Evolutionary conservation across 2,888 invertebrate species (phyloP), one percentile per base, ranked within the genome.

Genomic region (Aphodius sticticus): DNA sequence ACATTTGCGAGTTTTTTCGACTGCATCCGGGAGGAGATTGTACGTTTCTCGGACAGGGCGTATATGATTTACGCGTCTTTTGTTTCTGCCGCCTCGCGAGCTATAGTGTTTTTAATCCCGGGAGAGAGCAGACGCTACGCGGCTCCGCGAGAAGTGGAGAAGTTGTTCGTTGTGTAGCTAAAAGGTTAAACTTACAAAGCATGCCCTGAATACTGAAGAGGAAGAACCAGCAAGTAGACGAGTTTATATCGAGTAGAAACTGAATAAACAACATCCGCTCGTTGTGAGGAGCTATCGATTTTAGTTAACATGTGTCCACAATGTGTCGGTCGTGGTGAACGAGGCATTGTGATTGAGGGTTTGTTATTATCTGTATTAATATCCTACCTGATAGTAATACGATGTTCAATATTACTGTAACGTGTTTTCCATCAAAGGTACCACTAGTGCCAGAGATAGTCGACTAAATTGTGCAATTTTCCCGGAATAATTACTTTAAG

Each of bases 71-170:
- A 53, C 53, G 53, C 53, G 53, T 53, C 53, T 53, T 53, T 53
- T 53, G 53, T 53, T 53, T 53, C 53, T 9, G 53, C 53, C 53
- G 53, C 53, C 53, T 53, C 53, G 53, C 53, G 53, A 53, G 53
- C 53, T 53, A 53, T 53, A 53, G 53, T 53, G 53, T 53, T 53
- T 53, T 53, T 53, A 53, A 53, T 53, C 53, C 53, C 53, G 53
- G 53, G 53, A 53, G 53, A 53, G 53, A 53, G 2, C 53, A 1
- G 53, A 12, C 26, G 53, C 53, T 53, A 12, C 53, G 53, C 53
- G 53, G 12, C 7, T 53, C 53, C 53, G 53, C 6, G 53, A 53
- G 53, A 53, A 53, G 53, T 53, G 53, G 9, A 53, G 53, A 53
- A 53, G 53, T 53, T 53, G 53, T 53, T 53, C 53, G 9, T 5